Evolutionary conservation across 2,797 vertebrate species (phyloP).

Genomic region (Oryzias dopingdopingensis): DNA sequence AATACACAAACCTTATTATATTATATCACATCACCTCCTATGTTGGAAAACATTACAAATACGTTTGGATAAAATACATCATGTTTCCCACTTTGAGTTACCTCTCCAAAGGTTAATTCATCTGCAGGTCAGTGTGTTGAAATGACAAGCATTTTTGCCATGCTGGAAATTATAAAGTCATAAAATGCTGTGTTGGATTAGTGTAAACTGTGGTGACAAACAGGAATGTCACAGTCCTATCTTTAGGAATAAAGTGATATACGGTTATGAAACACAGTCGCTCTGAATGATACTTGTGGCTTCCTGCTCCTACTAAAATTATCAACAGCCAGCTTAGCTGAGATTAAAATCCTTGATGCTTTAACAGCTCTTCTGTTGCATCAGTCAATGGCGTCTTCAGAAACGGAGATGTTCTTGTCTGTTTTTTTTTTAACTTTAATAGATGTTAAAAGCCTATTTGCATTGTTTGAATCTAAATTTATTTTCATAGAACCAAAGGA

Average conservation of each 20-base stretch:
- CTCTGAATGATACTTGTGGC: slow-evolving; percentile 8
- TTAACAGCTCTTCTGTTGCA: not conserved
- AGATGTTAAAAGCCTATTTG: too few species aligned
- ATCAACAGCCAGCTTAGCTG: slow-evolving; percentile 3
- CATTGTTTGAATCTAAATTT: too few species aligned
- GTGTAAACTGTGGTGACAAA: slow-evolving; percentile 47
- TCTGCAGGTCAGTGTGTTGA: slow-evolving; percentile 32
- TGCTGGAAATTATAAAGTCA: slow-evolving; percentile 12
- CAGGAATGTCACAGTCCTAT: slow-evolving; percentile 45
- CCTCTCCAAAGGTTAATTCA: slow-evolving; percentile 11
- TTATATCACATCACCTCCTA: too few species aligned
- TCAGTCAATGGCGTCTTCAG: too few species aligned
- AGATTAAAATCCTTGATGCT: slow-evolving; percentile 6
- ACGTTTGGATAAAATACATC: not conserved
- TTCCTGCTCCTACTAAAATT: slow-evolving; percentile 4
- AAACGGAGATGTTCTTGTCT: too few species aligned
- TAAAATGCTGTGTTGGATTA: slow-evolving; percentile 54
- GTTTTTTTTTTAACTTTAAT: too few species aligned
- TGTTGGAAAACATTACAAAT: too few species aligned
- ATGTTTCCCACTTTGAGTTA: slow-evolving; percentile 3
- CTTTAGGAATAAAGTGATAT: slow-evolving; percentile 38
- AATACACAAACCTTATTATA: too few species aligned
- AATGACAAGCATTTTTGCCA: slow-evolving; percentile 15
- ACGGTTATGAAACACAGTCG: not conserved
- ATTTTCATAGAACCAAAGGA: too few species aligned